Evolutionary conservation across 2,888 invertebrate genomes (phyloP), one percentile per base, ranked within the genome.

Genomic region (Cartodere bifasciata): DNA sequence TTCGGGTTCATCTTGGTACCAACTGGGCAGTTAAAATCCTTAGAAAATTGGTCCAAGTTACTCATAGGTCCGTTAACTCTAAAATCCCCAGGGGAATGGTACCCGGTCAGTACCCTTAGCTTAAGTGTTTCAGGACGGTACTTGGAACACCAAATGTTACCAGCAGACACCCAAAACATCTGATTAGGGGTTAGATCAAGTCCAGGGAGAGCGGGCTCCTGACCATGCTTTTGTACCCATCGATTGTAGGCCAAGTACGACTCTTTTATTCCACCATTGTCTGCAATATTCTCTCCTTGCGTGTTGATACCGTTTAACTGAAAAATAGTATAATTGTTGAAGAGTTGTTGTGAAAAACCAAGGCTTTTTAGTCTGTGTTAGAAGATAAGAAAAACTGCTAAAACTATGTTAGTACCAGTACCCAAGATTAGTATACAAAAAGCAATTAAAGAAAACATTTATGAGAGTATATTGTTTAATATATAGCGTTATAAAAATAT

Each of bases 231-330:
- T 17, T 43, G 42, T 25, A 52, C 49, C 56, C 55, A 58, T 26
- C 45, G 49, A 28, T 48, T 42, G 38, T 59, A 59, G 16, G 58
- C 58, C 38, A 55, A 46, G 44, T 59, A 94, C 0, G 91, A 85
- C 57, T 91, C 83, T 55, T 90, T 91, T 42, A 91, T 76, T 3
- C 91, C 92, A 4, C 90, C 91, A 55, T 90, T 92, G 56, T 92
- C 92, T 1, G 92, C 92, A 37, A 92, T 91, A 56, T 92, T 92
- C 58, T 92, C 91, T n/a, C 88, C 88, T 60, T 88, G 86, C 0
- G 90, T 90, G 52, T 86, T 85, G 41, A 87, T 77, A 33, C 92
- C 92, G 52, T 90, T 88, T 35, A 92, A 55, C 86, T 87, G 57
- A 12, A 62, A 55, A 6, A 17, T 17, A 17, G n/a, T 9, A 17